A percentile compares a stretch with the other conserved stretches of the same genome.
These are phyloP conservation scores for Agriopis leucophaearia DNA, from an alignment of 2,888 invertebrate genomes.

Conservation along the genomic window DNA sequence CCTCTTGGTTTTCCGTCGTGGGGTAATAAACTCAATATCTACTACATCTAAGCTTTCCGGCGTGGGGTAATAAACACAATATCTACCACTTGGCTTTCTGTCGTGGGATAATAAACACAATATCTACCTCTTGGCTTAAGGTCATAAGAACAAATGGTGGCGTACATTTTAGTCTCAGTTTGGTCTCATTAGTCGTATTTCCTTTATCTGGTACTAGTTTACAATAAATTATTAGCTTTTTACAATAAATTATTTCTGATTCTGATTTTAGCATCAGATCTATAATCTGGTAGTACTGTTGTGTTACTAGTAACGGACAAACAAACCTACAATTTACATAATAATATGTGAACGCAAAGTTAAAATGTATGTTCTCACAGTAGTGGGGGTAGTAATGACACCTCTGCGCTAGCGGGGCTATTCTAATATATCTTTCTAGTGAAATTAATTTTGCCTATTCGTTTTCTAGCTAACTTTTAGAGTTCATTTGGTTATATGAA, in stretches of 20 bases:
- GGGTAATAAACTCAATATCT: too few species aligned
- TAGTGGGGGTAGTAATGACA: constrained; percentile 37
- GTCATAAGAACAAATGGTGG: too few species aligned
- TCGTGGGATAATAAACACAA: too few species aligned
- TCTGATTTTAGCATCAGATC: too few species aligned
- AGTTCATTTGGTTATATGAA: constrained; percentile 34
- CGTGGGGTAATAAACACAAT: too few species aligned
- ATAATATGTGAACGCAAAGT: constrained; percentile 7
- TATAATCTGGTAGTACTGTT: too few species aligned
- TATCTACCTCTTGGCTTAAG: too few species aligned
- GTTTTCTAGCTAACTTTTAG: constrained; percentile 40
- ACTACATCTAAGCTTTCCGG: too few species aligned
- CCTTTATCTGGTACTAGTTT: background rate
- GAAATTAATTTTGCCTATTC: constrained; percentile 45
- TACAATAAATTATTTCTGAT: too few species aligned
- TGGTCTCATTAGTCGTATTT: background rate
- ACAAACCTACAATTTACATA: constrained; percentile 6
- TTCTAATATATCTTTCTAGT: constrained; percentile 39
- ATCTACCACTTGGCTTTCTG: too few species aligned
- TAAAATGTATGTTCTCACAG: constrained; percentile 31
- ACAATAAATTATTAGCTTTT: too few species aligned
- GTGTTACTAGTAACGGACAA: background rate
- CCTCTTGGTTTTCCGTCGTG: too few species aligned
- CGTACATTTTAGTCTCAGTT: background rate
- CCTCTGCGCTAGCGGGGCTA: constrained; percentile 37